These are phyloP conservation scores for Cydia fagiglandana DNA, from an alignment of 1,140 invertebrate genomes.

Conservation along the genomic window DNA sequence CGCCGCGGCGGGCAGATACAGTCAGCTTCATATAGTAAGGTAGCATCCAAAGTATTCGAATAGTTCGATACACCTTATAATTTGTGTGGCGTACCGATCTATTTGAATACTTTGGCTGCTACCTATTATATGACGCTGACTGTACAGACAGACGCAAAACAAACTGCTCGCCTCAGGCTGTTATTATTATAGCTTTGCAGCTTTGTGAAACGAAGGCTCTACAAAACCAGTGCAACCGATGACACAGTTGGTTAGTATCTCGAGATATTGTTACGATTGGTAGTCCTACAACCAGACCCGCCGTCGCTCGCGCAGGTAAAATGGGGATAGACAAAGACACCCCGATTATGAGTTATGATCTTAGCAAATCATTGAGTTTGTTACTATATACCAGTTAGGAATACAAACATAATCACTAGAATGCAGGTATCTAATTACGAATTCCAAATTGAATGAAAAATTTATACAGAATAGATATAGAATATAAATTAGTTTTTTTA, in stretches of 20 bases:
- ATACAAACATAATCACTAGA: not conserved
- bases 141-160: not conserved
- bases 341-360: not conserved
- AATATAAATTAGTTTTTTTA: no score
- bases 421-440: no score
- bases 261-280: not conserved
- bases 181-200: not conserved
- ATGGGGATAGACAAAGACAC: not conserved
- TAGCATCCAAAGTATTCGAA: no score
- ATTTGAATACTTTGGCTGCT: no score
- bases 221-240: not conserved
- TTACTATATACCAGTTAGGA: not conserved
- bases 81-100: no score
- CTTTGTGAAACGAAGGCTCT: not conserved
- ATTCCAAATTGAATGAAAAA: no score
- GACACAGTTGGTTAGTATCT: not conserved
- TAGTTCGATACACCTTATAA: no score
- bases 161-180: not conserved
- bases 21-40: no score
- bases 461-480: no score
- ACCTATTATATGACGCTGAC: no score
- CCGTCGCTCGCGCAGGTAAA: not conserved
- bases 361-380: not conserved
- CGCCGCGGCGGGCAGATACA: constrained; percentile 35
- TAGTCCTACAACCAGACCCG: not conserved